Conservation (phyloP, 2,797 vertebrate species). For the Masticophis lateralis region DNA sequence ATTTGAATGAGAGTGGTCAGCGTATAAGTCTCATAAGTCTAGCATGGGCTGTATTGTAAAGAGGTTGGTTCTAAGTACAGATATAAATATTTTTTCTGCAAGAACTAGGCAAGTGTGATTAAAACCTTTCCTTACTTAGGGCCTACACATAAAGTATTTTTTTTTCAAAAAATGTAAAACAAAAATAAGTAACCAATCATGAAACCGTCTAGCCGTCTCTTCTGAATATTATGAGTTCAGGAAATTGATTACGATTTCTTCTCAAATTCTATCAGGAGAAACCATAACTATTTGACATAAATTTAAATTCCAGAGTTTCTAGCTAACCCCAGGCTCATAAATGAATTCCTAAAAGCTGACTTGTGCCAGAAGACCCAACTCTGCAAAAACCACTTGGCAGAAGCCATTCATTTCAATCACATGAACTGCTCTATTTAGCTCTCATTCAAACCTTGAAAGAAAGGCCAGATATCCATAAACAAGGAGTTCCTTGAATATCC, state of each 20-base stretch:
- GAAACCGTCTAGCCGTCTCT: slow-evolving; percentile 53
- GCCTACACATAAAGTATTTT: slow-evolving; percentile 33
- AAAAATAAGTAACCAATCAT: slow-evolving; percentile 48
- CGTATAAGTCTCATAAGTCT: neutral
- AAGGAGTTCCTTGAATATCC: slow-evolving; percentile 79
- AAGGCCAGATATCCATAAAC: slow-evolving; percentile 80
- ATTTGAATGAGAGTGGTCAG: neutral
- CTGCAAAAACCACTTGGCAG: slow-evolving; percentile 88
- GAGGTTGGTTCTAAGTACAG: neutral
- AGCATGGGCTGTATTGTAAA: neutral
- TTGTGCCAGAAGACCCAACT: slow-evolving; percentile 82
- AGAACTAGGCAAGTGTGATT: slow-evolving; percentile 2
- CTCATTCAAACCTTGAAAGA: slow-evolving; percentile 79
- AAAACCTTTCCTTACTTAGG: slow-evolving; percentile 31
- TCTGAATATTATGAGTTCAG: slow-evolving; percentile 66
- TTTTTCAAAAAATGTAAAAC: slow-evolving; percentile 47
- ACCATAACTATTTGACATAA: slow-evolving; percentile 76
- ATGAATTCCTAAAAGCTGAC: slow-evolving; percentile 90
- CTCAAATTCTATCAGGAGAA: slow-evolving; percentile 72
- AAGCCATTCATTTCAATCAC: slow-evolving; percentile 80
- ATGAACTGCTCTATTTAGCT: slow-evolving; percentile 81
- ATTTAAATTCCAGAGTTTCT: slow-evolving; percentile 84
- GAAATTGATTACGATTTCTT: slow-evolving; percentile 77
- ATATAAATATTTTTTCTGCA: neutral
- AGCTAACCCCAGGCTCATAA: slow-evolving; percentile 83